Percentiles rank a stretch among this genome's conserved stretches.
Evolutionary conservation across 2,797 vertebrate genomes (phyloP).

Genomic region (Glyptemys insculpta): DNA sequence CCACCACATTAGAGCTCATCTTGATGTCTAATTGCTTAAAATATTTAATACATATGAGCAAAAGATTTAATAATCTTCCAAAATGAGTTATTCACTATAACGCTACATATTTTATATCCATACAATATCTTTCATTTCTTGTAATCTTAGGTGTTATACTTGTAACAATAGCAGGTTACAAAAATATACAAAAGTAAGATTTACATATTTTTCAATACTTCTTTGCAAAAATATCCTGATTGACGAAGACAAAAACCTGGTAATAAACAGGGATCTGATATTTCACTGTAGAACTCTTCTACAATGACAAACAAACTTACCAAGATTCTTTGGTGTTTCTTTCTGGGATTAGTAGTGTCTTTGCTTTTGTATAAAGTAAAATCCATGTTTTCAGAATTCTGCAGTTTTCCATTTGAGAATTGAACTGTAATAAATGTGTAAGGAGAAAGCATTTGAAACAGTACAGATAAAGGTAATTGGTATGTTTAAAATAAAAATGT

Average conservation of each 20-base stretch:
- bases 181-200: not conserved
- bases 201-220: no score
- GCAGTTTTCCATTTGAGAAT: conserved; percentile 91
- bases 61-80: not conserved
- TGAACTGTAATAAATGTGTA: conserved; percentile 81
- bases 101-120: not conserved
- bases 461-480: not conserved
- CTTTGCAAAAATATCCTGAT: not conserved
- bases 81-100: not conserved
- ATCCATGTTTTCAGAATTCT: conserved; percentile 79
- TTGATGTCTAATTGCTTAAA: not conserved
- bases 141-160: not conserved
- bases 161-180: not conserved
- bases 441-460: not conserved
- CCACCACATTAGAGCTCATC: not conserved
- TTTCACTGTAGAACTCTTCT: not conserved
- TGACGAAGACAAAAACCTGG: no score
- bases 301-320: conserved; percentile 77
- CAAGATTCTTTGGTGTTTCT: conserved; percentile 86
- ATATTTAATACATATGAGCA: no score
- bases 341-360: conserved; percentile 86
- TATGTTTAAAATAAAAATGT: not conserved
- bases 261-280: not conserved
- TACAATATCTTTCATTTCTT: not conserved
- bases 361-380: conserved; percentile 85